Conservation (phyloP, 2,888 invertebrate species). For the Hemithea aestivaria region DNA sequence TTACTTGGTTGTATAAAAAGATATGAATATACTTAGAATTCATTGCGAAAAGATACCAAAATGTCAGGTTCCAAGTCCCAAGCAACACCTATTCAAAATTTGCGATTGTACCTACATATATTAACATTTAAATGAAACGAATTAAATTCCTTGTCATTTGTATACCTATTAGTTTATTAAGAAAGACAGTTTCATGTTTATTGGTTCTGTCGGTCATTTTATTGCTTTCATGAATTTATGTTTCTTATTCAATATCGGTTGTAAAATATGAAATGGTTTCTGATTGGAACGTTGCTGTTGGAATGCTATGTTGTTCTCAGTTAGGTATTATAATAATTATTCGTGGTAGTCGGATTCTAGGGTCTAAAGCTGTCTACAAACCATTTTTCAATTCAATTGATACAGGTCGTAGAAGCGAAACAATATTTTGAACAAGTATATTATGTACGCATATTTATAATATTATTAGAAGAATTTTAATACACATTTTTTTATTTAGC, state of each 20-base stretch:
- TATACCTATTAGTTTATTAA: slow-evolving; percentile 15
- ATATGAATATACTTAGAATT: background rate
- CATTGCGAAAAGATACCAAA: slow-evolving; percentile 4
- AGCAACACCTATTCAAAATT: slow-evolving; percentile 7
- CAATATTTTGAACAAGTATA: too few species aligned
- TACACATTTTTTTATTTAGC: too few species aligned
- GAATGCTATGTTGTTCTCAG: too few species aligned
- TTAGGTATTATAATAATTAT: too few species aligned
- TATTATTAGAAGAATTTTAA: too few species aligned
- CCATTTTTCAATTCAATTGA: too few species aligned
- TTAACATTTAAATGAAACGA: slow-evolving; percentile 34
- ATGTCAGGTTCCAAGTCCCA: background rate
- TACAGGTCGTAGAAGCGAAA: too few species aligned
- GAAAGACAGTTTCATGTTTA: slow-evolving; percentile 11
- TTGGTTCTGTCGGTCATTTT: slow-evolving; percentile 12
- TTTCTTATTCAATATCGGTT: background rate
- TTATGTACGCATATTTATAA: too few species aligned
- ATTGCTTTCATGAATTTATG: slow-evolving; percentile 15
- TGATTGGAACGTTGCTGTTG: too few species aligned
- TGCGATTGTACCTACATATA: slow-evolving; percentile 13
- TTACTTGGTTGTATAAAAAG: too few species aligned
- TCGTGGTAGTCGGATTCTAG: too few species aligned
- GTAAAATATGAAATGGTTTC: background rate
- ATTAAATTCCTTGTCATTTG: slow-evolving; percentile 20
- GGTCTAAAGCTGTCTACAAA: too few species aligned